phyloP scores from a whole-genome alignment of 2,113 vertebrate species.

The Fukomys damarensis region DNA sequence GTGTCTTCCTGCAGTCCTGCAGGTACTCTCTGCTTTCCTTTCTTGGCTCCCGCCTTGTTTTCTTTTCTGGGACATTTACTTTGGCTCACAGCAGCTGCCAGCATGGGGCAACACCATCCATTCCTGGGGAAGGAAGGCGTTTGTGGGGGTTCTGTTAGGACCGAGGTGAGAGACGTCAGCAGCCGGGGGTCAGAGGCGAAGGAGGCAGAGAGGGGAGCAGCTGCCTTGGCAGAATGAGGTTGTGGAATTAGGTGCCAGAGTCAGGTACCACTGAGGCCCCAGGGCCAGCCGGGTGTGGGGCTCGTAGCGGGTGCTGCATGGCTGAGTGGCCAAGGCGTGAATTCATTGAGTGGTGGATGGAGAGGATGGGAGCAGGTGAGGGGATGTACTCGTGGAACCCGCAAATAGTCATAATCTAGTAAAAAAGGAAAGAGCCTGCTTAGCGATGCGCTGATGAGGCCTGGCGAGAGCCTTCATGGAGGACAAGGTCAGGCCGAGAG shows the following conservation, averaged over 20 bases:
- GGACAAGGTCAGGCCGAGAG: neutral
- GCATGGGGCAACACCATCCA: neutral
- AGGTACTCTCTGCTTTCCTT: neutral
- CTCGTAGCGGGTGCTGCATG: neutral
- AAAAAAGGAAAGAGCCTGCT: neutral
- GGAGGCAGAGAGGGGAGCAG: neutral
- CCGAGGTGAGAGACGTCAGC: neutral
- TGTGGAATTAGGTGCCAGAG: neutral
- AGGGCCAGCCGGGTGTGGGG: neutral
- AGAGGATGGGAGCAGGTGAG: too few relatives aligned
- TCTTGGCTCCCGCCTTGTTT: neutral
- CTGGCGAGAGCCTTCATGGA: neutral
- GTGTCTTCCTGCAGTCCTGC: neutral
- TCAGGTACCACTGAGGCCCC: neutral
- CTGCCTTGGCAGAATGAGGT: neutral
- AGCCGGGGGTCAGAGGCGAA: neutral
- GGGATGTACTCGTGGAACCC: neutral
- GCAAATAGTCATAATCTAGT: neutral
- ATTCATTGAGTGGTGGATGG: neutral
- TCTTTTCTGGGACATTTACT: constrained; percentile 4
- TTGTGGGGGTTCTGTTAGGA: neutral
- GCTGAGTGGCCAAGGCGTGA: neutral
- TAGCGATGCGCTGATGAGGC: neutral
- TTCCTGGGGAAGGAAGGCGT: neutral
- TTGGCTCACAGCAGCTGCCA: neutral